A percentile compares a stretch with the other conserved stretches of the same genome.
Evolutionary conservation across 2,888 invertebrate genomes (phyloP).

Genomic region (Sicus ferrugineus): DNA sequence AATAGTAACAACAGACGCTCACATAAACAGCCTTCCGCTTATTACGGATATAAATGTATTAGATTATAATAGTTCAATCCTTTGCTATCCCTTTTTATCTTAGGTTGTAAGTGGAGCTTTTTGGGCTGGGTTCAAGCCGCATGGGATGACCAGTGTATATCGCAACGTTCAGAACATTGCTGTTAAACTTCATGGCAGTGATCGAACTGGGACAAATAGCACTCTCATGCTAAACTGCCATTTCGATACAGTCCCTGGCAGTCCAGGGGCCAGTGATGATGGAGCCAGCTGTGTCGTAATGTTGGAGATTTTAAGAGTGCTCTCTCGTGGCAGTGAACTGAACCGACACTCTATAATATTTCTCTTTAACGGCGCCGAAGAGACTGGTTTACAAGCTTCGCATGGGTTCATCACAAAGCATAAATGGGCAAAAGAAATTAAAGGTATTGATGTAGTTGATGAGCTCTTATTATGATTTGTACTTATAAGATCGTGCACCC

Average conservation of each 20-base stretch:
- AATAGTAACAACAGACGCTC: background rate
- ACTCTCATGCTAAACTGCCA: conserved; percentile 89
- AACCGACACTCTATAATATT: conserved; percentile 72
- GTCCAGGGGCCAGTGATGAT: conserved; percentile 70
- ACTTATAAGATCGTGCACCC: no score
- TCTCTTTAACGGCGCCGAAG: conserved; percentile 79
- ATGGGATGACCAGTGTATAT: conserved; percentile 85
- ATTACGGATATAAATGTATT: background rate
- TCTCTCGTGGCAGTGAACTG: conserved; percentile 64
- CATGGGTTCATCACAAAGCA: conserved; percentile 93
- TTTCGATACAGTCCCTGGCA: conserved; percentile 87
- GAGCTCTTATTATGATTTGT: conserved; percentile 60
- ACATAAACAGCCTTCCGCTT: conserved; percentile 45
- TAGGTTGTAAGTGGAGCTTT: conserved; percentile 75
- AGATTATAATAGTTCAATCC: background rate
- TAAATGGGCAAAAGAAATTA: conserved; percentile 76
- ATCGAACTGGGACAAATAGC: conserved; percentile 63
- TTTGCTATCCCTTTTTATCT: no score
- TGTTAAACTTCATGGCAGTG: conserved; percentile 71
- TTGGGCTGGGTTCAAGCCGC: conserved; percentile 74
- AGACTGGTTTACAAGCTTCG: conserved; percentile 74
- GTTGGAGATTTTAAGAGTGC: conserved; percentile 72
- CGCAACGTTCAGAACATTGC: conserved; percentile 82
- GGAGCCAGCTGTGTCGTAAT: conserved; percentile 69
- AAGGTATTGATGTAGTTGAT: conserved; percentile 45